These are phyloP conservation scores for Choloepus hoffmanni DNA, from an alignment of 2,113 vertebrate species.

Conservation along the genomic window DNA sequence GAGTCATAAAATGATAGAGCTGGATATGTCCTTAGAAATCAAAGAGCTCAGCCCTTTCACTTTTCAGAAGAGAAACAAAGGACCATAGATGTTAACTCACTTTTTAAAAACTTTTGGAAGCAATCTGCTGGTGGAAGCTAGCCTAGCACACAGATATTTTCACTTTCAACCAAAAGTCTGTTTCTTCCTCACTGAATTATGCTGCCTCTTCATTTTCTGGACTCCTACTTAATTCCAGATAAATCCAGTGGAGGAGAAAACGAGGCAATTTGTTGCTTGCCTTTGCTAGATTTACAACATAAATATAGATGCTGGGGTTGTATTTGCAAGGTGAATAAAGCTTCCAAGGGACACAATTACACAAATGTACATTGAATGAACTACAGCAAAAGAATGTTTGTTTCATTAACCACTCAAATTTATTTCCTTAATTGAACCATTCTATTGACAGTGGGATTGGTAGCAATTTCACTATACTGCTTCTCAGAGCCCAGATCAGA, in stretches of 20 bases:
- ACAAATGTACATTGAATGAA: not conserved
- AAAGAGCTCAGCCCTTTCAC: not conserved
- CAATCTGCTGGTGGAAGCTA: not conserved
- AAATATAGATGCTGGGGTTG: slow-evolving; percentile 36
- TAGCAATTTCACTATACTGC: not conserved
- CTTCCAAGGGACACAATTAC: not conserved
- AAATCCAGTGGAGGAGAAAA: slow-evolving; percentile 74
- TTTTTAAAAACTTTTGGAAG: not conserved
- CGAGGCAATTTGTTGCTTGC: slow-evolving; percentile 71
- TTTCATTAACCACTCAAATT: slow-evolving; percentile 63
- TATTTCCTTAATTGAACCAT: slow-evolving; percentile 48
- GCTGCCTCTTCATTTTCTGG: slow-evolving; percentile 49
- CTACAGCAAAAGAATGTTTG: not conserved
- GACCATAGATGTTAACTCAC: not conserved
- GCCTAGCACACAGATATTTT: not conserved
- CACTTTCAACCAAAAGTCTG: not conserved
- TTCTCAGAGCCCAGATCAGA: not conserved
- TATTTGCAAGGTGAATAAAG: slow-evolving; percentile 25
- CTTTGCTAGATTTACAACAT: slow-evolving; percentile 68
- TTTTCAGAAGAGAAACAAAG: not conserved
- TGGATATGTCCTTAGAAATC: not conserved
- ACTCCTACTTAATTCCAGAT: slow-evolving; percentile 65
- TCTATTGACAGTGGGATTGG: not conserved
- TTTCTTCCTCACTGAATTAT: not conserved
- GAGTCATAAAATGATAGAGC: not conserved